These are phyloP conservation scores for Aphelenchoides avenae DNA, from an alignment of 1,140 invertebrate species.

Conservation along the genomic window DNA sequence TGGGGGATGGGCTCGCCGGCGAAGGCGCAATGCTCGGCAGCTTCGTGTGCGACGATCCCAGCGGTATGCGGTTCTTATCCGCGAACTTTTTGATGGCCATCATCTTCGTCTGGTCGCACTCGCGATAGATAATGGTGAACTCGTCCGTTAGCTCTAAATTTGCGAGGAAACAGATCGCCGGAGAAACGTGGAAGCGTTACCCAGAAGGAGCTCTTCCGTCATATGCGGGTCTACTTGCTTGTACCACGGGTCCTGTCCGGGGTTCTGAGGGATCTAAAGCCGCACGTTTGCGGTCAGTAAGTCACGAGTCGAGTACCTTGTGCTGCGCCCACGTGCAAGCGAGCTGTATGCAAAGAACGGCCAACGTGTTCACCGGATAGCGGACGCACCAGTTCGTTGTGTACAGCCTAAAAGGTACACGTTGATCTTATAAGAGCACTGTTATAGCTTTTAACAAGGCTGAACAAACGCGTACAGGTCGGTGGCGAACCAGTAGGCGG, in stretches of 20 bases:
- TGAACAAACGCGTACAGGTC: slow-evolving; percentile 40
- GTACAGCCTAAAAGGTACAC: slow-evolving; percentile 20
- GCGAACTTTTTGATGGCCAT: too few relatives aligned
- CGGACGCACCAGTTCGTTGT: slow-evolving; percentile 32
- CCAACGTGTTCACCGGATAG: slow-evolving; percentile 22
- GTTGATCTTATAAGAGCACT: background rate
- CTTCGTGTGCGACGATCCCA: too few relatives aligned
- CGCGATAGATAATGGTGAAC: slow-evolving; percentile 11
- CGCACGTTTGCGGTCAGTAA: too few relatives aligned
- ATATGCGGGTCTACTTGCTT: slow-evolving; percentile 25
- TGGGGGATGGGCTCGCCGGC: too few relatives aligned
- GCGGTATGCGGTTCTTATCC: too few relatives aligned
- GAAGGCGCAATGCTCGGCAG: too few relatives aligned
- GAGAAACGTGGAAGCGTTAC: slow-evolving; percentile 2
- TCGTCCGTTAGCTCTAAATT: slow-evolving; percentile 21
- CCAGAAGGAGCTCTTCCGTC: slow-evolving; percentile 16
- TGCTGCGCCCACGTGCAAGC: slow-evolving; percentile 21
- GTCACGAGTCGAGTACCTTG: slow-evolving; percentile 13
- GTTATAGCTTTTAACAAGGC: too few relatives aligned
- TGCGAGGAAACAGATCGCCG: background rate
- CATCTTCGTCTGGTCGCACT: too few relatives aligned
- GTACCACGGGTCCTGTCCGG: slow-evolving; percentile 24
- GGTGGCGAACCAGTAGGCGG: slow-evolving; percentile 40
- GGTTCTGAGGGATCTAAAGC: background rate
- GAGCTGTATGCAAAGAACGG: slow-evolving; percentile 25